Evolutionary conservation across 2,888 invertebrate species (phyloP), one percentile per base, ranked within the genome.

Genomic region (Plagodis dolabraria): DNA sequence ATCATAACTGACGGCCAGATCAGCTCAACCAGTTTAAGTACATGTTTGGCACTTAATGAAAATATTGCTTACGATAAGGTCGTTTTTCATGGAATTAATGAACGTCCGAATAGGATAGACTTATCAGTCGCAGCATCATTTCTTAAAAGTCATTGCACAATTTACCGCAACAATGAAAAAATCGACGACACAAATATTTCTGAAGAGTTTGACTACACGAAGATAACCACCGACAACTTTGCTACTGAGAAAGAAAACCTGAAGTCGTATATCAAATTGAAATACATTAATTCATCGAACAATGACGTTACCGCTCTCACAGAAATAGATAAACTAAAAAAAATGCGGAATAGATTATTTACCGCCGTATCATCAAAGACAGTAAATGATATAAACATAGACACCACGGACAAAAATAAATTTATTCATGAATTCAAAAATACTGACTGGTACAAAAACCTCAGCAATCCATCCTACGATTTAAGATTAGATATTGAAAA

Each of bases 191-290:
- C 59, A 10, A 65, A 82, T 71, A 72, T 82, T 62, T 72, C 77
- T 6, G 57, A 70, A 8, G 74, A 72, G n/a, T 81, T 68, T 58
- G 71, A 79, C 54, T 82, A 82, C 49, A 68, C 69, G 34, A 66
- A 67, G 43, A 72, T 82, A 6, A 76, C 67, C 7, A 7, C 67
- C 5, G 57, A 71, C 5, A 82, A 78, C 47, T 82, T 79, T 68
- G 46, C 5, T 10, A 12, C 33, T 0, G 72, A 77, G 63, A 80
- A 68, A 67, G 70, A 80, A 6, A 47, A 55, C 11, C 57, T 82
- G 12, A 74, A 70, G 38, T 80, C 81, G 50, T 82, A 82, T 52
- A 78, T 82, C 9, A 77, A 65, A 55, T 65, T 79, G 7, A 81
- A 80, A 63, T 80, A 65, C 38, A 69, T 81, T 65, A 53, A 54